Evolutionary conservation across 1,140 invertebrate species (phyloP), one percentile per base, ranked within the genome.

Genomic region (Sweltsa coloradensis): DNA sequence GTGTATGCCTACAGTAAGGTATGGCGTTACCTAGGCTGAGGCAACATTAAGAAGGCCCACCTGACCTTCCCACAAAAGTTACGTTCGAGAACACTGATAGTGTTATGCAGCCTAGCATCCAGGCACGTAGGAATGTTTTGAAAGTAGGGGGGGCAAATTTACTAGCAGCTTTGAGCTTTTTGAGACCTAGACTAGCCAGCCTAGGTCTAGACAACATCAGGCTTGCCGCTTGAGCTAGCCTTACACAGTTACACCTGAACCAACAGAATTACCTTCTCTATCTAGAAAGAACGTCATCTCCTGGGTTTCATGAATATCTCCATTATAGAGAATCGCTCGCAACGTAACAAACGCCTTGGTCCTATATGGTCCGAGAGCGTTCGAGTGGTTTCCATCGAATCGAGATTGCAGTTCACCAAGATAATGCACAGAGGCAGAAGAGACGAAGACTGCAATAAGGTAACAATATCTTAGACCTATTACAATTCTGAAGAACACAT

Each of bases 361-460:
- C 3, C 36, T n/a, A 22, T 21, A 21, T 18, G 11, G 16, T 22
- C 11, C 36, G 11, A 16, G 36, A 5, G 36, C 16, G 16, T 19
- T 22, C 5, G 36, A 37, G 5, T 22, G 4, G 11, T 37, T 5
- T n/a, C n/a, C n/a, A n/a, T n/a, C n/a, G n/a, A n/a, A n/a, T n/a
- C 36, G 22, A 27, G 42, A 16, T 21, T 29, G 16, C 13, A 14
- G 14, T 13, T 40, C 46, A 13, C 46, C 46, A 23, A 47, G 29
- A 22, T 41, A 47, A 13, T 41, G 24, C 11, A 40, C 36, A 40
- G 46, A 47, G n/a, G 46, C 26, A 19, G 46, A 47, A 11, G 46
- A 39, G 13, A 47, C 46, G 29, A 18, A 47, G 22, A 47, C 46
- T 47, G 46, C 19, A 47, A 47, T n/a, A 19, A 26, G 34, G 18